Percentiles rank a stretch among this genome's conserved stretches.
Evolutionary conservation across 2,888 invertebrate species (phyloP).

Genomic region (Ormyrus labotus): DNA sequence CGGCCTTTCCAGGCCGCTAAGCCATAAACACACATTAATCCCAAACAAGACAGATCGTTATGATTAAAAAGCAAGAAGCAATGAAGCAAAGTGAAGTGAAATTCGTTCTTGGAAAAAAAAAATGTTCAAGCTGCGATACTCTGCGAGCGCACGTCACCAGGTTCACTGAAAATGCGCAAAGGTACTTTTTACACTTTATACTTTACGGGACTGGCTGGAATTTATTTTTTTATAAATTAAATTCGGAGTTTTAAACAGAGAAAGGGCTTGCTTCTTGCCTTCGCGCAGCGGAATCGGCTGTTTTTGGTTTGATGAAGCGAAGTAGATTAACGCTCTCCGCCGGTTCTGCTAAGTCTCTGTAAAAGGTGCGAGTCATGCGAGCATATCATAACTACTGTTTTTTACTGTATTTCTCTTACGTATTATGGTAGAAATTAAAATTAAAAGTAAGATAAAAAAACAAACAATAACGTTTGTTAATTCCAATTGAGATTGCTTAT

Average conservation of each 20-base stretch:
- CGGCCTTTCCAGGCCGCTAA: no score
- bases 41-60: neutral
- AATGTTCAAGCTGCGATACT: no score
- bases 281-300: constrained; percentile 69
- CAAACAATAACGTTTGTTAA: constrained; percentile 34
- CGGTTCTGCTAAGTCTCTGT: constrained; percentile 73
- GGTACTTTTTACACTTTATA: constrained; percentile 7
- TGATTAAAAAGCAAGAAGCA: constrained; percentile 12
- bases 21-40: neutral
- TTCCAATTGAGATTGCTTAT: constrained; percentile 30
- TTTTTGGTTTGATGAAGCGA: constrained; percentile 72
- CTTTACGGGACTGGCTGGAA: constrained; percentile 16
- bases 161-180: constrained; percentile 22
- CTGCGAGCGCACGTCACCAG: constrained; percentile 4
- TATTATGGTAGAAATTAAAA: neutral
- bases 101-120: no score
- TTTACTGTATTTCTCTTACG: neutral
- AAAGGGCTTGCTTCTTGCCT: constrained; percentile 71
- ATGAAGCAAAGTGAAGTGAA: neutral
- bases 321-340: constrained; percentile 73
- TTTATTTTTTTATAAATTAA: neutral
- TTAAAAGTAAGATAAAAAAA: constrained; percentile 30
- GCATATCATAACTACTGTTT: constrained; percentile 55
- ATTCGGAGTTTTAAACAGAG: constrained; percentile 9
- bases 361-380: constrained; percentile 67